phyloP scores from a whole-genome alignment of 2,113 vertebrate genomes.

The Philantomba maxwellii region DNA sequence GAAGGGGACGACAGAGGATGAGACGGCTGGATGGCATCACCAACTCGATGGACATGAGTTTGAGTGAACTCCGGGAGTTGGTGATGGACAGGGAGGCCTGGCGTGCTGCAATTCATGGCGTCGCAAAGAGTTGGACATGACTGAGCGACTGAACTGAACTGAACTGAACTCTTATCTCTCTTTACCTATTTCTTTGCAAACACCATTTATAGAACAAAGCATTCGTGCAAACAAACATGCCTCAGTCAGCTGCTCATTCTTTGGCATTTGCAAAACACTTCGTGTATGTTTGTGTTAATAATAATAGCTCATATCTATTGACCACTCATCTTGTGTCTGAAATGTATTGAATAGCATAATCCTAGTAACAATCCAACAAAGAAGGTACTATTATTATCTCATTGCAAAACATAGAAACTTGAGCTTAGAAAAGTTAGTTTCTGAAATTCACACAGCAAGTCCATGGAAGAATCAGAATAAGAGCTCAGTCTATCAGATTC shows the following conservation, averaged over 20 bases:
- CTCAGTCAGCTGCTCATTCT: neutral
- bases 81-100: no score
- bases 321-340: neutral
- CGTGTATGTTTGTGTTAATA: neutral
- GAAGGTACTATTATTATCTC: neutral
- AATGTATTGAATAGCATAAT: neutral
- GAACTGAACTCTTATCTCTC: neutral
- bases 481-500: neutral
- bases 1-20: no score
- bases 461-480: neutral
- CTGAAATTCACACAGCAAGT: neutral
- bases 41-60: fast-evolving
- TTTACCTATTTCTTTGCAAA: neutral
- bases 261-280: neutral
- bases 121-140: no score
- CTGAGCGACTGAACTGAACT: no score
- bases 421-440: neutral
- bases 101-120: no score
- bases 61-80: no score
- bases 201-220: neutral
- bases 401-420: neutral
- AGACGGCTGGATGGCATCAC: no score
- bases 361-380: neutral
- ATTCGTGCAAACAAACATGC: neutral
- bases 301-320: neutral